A percentile compares a stretch with the other conserved stretches of the same genome.
Conservation (phyloP, 2,888 invertebrate species). For the Caenorhabditis becei region DNA sequence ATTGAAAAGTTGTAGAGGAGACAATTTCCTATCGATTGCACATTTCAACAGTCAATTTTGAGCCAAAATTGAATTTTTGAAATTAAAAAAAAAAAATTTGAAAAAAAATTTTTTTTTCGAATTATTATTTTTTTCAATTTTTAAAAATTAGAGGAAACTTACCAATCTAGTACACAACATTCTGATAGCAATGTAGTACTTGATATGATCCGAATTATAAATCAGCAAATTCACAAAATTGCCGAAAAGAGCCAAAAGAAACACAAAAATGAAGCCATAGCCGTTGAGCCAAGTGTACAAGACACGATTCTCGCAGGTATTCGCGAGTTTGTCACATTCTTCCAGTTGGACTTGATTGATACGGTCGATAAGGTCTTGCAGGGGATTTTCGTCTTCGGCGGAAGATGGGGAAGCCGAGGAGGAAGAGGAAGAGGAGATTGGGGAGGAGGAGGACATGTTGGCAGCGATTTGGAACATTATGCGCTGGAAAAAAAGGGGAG, state of each 20-base stretch:
- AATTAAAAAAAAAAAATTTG: too few relatives aligned
- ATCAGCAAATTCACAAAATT: constrained; percentile 78
- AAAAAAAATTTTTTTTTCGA: too few relatives aligned
- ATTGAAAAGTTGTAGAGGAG: too few relatives aligned
- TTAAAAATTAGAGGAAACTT: too few relatives aligned
- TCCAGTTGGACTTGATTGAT: constrained; percentile 41
- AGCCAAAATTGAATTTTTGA: too few relatives aligned
- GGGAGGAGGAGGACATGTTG: neutral
- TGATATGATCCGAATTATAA: constrained; percentile 79
- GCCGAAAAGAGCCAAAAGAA: constrained; percentile 76
- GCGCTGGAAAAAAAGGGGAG: constrained; percentile 8
- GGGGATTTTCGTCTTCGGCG: constrained; percentile 9
- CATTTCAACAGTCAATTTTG: too few relatives aligned
- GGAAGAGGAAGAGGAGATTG: neutral
- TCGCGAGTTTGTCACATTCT: constrained; percentile 35
- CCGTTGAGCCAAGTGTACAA: constrained; percentile 74
- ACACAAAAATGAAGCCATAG: constrained; percentile 76
- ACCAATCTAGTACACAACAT: constrained; percentile 79
- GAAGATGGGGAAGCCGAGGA: neutral
- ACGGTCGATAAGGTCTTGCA: constrained; percentile 22
- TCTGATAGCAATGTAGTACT: constrained; percentile 78
- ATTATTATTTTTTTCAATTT: too few relatives aligned
- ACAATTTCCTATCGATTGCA: too few relatives aligned
- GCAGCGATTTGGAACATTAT: constrained; percentile 29
- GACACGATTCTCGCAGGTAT: constrained; percentile 72